These are phyloP conservation scores for Imbricaverruca yamaguchii DNA, from an alignment of 2,888 invertebrate species.

Conservation along the genomic window DNA sequence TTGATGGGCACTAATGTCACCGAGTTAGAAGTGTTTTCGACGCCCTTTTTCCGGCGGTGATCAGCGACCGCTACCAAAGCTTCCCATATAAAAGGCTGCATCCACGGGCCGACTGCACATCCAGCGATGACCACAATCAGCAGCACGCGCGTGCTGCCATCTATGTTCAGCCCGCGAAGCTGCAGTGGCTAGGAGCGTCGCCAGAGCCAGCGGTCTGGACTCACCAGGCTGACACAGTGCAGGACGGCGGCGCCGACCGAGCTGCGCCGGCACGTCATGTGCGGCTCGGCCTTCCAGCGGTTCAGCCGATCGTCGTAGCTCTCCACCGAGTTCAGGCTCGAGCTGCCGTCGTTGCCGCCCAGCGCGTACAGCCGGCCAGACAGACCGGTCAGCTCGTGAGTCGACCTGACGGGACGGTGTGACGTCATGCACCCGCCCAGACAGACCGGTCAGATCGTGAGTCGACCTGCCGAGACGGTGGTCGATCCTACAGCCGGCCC, in stretches of 20 bases:
- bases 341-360: slow-evolving; percentile 62
- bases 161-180: neutral
- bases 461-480: slow-evolving; percentile 36
- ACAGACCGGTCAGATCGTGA: too few species aligned
- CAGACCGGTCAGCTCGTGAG: slow-evolving; percentile 59
- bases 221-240: slow-evolving; percentile 48
- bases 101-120: too few species aligned
- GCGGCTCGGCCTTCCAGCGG: slow-evolving; percentile 58
- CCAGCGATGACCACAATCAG: too few species aligned
- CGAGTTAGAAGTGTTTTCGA: too few species aligned
- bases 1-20: too few species aligned
- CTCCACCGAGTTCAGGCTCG: slow-evolving; percentile 60
- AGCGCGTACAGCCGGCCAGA: slow-evolving; percentile 56
- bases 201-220: slow-evolving; percentile 8
- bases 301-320: slow-evolving; percentile 56
- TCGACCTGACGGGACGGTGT: slow-evolving; percentile 47
- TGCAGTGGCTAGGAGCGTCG: neutral
- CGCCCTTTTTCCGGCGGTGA: too few species aligned
- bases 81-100: too few species aligned
- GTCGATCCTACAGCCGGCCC: too few species aligned
- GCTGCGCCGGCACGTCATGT: slow-evolving; percentile 57
- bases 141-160: neutral
- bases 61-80: too few species aligned
- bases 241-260: slow-evolving; percentile 59
- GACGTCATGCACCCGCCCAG: too few species aligned